phyloP scores from a whole-genome alignment of 2,797 vertebrate species.

The Astyanax mexicanus region DNA sequence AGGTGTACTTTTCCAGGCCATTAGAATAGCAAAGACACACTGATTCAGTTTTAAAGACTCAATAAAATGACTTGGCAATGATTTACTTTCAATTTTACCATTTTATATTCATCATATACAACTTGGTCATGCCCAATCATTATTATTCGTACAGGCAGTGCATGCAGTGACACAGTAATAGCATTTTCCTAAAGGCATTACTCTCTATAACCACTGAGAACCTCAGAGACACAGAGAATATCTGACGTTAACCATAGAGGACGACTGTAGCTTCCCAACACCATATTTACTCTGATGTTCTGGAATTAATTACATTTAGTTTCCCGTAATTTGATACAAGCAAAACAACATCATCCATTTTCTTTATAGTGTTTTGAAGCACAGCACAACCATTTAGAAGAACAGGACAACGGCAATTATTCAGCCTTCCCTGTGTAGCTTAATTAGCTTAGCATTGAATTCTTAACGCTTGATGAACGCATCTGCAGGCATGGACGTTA shows the following conservation, averaged over 20 bases:
- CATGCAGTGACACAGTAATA: too few species aligned
- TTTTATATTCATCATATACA: too few species aligned
- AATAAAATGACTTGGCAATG: too few species aligned
- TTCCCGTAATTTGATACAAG: constrained; percentile 2
- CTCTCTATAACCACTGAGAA: neutral
- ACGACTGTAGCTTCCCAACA: neutral
- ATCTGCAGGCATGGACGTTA: constrained; percentile 33
- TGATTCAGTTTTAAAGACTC: too few species aligned
- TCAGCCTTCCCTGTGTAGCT: constrained; percentile 38
- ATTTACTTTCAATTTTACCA: too few species aligned
- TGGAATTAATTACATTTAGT: constrained; percentile 7
- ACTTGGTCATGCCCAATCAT: too few species aligned
- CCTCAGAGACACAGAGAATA: neutral
- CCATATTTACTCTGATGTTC: neutral
- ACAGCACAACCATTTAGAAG: constrained; percentile 7
- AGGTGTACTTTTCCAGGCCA: too few species aligned
- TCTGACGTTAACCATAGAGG: neutral
- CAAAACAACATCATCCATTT: constrained; percentile 1
- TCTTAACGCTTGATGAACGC: constrained; percentile 57
- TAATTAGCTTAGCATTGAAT: constrained; percentile 68
- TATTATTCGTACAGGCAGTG: neutral
- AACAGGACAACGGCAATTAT: neutral
- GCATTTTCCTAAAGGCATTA: neutral
- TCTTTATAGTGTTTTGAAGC: constrained; percentile 11
- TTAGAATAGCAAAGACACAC: too few species aligned